Conservation (phyloP, 2,113 vertebrate genomes). For the Trochalopteron elliotii region DNA sequence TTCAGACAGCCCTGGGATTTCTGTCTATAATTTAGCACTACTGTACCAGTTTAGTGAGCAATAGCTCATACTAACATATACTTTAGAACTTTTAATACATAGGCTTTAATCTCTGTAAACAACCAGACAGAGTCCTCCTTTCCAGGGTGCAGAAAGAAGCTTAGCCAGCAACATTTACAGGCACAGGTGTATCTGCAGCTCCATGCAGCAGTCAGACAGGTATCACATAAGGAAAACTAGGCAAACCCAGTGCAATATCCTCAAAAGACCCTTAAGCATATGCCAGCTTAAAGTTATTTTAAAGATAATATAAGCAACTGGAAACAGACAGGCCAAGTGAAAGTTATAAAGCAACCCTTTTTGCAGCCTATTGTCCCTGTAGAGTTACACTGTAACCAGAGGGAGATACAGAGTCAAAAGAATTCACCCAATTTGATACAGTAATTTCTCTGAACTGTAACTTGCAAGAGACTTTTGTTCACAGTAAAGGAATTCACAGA, state of each 20-base stretch:
- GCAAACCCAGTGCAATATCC: background rate
- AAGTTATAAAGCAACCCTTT: background rate
- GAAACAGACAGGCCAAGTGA: background rate
- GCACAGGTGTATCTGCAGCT: background rate
- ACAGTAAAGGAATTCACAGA: background rate
- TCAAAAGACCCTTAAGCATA: background rate
- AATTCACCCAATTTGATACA: background rate
- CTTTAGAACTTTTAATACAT: background rate
- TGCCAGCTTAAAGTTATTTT: background rate
- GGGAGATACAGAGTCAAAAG: background rate
- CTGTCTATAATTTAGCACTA: background rate
- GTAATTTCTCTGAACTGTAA: background rate
- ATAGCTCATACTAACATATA: background rate
- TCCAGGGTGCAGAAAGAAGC: background rate
- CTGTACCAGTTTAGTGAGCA: background rate
- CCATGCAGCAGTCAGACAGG: background rate
- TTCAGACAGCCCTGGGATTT: background rate
- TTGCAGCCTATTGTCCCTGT: background rate
- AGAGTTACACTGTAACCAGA: background rate
- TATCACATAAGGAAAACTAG: background rate
- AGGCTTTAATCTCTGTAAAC: background rate
- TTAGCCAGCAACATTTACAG: background rate
- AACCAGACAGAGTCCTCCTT: background rate
- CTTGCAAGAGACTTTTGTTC: background rate
- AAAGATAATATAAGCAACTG: background rate